Evolutionary conservation across 2,113 vertebrate species (phyloP), one percentile per base, ranked within the genome.

Genomic region (Amblyornis subalaris): DNA sequence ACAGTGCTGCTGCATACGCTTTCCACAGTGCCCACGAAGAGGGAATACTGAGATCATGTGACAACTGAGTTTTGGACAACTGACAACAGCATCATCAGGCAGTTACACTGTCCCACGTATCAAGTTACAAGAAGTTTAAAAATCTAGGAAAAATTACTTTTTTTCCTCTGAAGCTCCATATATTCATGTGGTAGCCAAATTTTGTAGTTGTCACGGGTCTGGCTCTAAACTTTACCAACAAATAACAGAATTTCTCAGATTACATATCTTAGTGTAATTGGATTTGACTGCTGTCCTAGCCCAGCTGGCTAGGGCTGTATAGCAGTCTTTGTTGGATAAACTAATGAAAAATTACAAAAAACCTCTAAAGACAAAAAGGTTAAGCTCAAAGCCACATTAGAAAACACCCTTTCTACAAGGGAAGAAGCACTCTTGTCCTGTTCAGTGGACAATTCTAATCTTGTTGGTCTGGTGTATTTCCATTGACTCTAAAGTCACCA

Each of bases 161-260:
- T 76, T 44, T 47, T 26, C 42, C n/a, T 89, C 38, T 75, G 38
- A 70, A 76, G 75, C 29, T 61, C 58, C 42, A 25, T 55, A 62
- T 12, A 44, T n/a, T 95, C 71, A 66, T 31, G 35, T 26, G 29
- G 62, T 35, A 82, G 70, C 38, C 93, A 73, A 79, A 93, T 51
- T 36, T 88, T 76, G 31, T 57, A 76, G 14, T 77, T 88, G 61
- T 69, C 84, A 92, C 5, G 5, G 2, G 54, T 57, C 62, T 89
- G 66, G 72, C 73, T 88, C 55, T 60, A 55, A 88, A 50, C 60
- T 57, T 61, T 33, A 78, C 29, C 57, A 79, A 79, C 6, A 82
- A 75, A 45, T 73, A 83, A 76, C 38, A 88, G 50, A 88, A 96
- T 80, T 93, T 80, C 85, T 96, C 78, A 73, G 67, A 82, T 89